A percentile compares a stretch with the other conserved stretches of the same genome.
Conservation (phyloP, 1,140 invertebrate species). For the Orchesella cincta region DNA sequence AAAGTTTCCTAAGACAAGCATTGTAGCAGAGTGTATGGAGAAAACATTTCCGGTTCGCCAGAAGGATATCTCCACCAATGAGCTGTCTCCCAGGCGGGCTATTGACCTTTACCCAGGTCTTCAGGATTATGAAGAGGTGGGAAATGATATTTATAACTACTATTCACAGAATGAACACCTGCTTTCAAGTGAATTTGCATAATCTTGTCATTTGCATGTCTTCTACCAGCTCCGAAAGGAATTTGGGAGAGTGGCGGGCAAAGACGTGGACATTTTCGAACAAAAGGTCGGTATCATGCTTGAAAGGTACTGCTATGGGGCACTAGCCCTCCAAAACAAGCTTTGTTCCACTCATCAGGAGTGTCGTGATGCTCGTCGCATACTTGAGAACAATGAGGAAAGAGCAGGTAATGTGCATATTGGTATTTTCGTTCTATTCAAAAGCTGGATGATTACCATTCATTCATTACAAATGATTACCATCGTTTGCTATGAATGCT, state of each 20-base stretch:
- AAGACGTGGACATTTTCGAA: neutral
- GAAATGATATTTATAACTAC: neutral
- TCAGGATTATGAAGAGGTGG: neutral
- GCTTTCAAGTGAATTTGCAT: neutral
- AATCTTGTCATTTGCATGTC: neutral
- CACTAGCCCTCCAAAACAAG: neutral
- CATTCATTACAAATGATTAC: neutral
- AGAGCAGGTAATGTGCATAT: neutral
- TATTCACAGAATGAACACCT: neutral
- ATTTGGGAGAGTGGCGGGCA: neutral
- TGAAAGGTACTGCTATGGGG: neutral
- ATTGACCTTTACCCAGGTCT: neutral
- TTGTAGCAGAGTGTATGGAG: neutral
- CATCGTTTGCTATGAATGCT: neutral
- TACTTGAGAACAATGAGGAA: neutral
- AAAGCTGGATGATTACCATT: neutral
- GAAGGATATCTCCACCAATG: neutral
- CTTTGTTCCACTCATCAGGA: neutral
- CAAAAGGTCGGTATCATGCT: neutral
- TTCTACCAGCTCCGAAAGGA: neutral
- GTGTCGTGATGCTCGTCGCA: neutral
- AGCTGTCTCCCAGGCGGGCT: neutral
- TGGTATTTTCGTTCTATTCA: neutral
- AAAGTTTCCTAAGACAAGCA: too few species aligned
- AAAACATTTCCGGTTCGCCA: neutral